phyloP scores from a whole-genome alignment of 2,888 invertebrate species.

The Nephrotoma appendiculata region DNA sequence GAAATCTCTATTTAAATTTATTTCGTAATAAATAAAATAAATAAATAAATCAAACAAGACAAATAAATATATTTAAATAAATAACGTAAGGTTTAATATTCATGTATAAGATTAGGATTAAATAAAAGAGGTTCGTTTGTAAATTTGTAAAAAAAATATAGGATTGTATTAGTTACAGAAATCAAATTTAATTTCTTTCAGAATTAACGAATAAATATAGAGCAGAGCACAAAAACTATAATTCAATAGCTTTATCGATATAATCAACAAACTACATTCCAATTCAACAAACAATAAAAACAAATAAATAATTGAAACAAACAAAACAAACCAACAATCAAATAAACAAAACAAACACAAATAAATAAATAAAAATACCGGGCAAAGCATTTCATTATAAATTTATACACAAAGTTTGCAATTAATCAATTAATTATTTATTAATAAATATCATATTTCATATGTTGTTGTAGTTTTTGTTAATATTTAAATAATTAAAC shows the following conservation, averaged over 20 bases:
- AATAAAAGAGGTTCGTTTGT: neutral
- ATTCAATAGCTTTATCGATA: conserved; percentile 10
- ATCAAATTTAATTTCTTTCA: neutral
- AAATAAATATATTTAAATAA: neutral
- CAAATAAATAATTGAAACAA: neutral
- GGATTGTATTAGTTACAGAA: neutral
- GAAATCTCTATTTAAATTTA: conserved; percentile 31
- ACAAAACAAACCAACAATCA: neutral
- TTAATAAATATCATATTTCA: neutral
- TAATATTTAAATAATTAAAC: neutral
- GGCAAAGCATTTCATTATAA: neutral
- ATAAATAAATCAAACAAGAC: neutral
- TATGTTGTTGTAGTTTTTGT: neutral
- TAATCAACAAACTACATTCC: conserved; percentile 10
- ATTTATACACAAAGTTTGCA: neutral
- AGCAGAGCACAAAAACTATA: conserved; percentile 3
- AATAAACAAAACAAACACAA: neutral
- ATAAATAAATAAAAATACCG: neutral
- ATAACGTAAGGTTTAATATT: neutral
- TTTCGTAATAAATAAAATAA: neutral
- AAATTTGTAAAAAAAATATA: neutral
- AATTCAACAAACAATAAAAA: neutral
- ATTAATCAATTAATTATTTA: neutral
- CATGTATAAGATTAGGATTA: neutral
- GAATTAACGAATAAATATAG: neutral